Conservation (phyloP, 1,140 invertebrate genomes). For the Trissolcus basalis region DNA sequence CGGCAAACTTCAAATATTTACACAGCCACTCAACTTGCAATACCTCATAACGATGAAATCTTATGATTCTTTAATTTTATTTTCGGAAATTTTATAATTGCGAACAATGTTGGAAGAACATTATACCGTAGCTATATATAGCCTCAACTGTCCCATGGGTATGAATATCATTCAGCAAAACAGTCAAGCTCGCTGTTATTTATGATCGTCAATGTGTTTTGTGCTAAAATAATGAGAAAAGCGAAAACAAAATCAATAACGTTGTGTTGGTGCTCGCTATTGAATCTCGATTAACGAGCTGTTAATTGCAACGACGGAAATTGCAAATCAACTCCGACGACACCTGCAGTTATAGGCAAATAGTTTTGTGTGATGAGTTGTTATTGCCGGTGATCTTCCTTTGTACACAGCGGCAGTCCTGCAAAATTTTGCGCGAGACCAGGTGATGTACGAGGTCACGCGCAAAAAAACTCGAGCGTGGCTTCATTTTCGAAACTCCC, state of each 20-base stretch:
- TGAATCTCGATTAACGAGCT: slow-evolving; percentile 40
- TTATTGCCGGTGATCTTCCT: slow-evolving; percentile 29
- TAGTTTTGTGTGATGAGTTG: slow-evolving; percentile 44
- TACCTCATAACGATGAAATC: too few species aligned
- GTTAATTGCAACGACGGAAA: slow-evolving; percentile 48
- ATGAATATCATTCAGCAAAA: too few species aligned
- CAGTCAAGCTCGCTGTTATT: too few species aligned
- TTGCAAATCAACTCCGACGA: slow-evolving; percentile 45
- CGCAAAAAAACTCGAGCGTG: neutral
- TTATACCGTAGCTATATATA: too few species aligned
- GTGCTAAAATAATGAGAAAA: neutral
- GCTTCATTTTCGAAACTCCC: neutral
- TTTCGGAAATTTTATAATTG: too few species aligned
- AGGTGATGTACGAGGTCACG: neutral
- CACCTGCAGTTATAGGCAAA: slow-evolving; percentile 38
- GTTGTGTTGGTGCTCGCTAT: slow-evolving; percentile 20
- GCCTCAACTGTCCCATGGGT: too few species aligned
- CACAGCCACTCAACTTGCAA: too few species aligned
- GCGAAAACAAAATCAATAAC: slow-evolving; percentile 1
- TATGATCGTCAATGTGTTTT: too few species aligned
- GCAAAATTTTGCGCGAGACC: neutral
- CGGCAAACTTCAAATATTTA: too few species aligned
- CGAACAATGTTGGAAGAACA: too few species aligned
- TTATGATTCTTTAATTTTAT: too few species aligned
- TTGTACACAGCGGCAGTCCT: too few species aligned